Evolutionary conservation across 92 coral and sea anemone species (phyloP), one percentile per base, ranked within the genome.

Genomic region (Phymanthus crucifer): DNA sequence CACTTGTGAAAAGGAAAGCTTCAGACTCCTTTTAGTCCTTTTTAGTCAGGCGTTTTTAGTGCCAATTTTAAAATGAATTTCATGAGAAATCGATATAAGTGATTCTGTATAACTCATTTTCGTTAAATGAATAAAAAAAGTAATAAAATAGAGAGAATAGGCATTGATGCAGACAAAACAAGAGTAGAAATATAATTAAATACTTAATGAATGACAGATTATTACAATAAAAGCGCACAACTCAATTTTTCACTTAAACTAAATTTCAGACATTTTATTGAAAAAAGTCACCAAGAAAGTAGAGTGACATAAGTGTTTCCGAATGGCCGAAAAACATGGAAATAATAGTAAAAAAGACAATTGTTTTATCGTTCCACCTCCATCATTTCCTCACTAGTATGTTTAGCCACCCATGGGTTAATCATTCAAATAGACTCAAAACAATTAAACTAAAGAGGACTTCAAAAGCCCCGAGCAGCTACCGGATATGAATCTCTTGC

Each of bases 401-500:
- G 68, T 61, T 61, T 61, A 61, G 32, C 48, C 75, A 40, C 75
- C 75, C 50, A 71, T 24, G 75, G 48, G 19, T 36, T 45, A 38
- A 35, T 71, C 56, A 71, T 71, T 71, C 75, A 71, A 19, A 54
- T 71, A 21, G 18, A 26, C 54, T 34, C 32, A 69, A 34, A 66
- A 57, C 46, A 50, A 35, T 65, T 35, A 61, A 35, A 2, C 8
- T 7, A 37, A 64, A 52, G 45, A n/a, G 32, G 48, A 65, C 81
- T 35, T 77, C 81, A 77, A 79, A 79, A 48, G 83, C n/a, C 32
- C 68, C 75, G 75, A 72, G 32, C 36, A 17, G 14, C 14, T 4
- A 79, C 66, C 83, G 75, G 77, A 70, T 72, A 72, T 79, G 76
- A 70, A 64, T 52, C 26, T 35, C 70, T 40, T 34, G n/a, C 31